These are phyloP conservation scores for Tricholaema leucomelas DNA, from an alignment of 2,113 vertebrate genomes.

Conservation along the genomic window DNA sequence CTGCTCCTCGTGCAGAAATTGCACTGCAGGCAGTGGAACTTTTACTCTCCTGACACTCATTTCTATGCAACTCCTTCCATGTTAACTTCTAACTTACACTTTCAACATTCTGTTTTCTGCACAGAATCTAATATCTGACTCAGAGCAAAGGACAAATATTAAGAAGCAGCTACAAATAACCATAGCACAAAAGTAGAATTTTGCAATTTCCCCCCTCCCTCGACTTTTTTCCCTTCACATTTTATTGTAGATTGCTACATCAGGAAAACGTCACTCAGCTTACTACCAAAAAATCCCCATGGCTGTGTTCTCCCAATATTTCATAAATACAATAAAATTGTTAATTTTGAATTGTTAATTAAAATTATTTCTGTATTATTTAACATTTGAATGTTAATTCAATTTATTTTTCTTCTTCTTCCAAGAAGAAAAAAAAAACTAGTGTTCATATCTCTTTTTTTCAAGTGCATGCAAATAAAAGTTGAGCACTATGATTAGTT, in stretches of 20 bases:
- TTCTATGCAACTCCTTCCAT: not conserved
- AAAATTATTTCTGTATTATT: not conserved
- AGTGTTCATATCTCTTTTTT: not conserved
- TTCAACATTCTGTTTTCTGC: not conserved
- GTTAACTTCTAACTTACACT: not conserved
- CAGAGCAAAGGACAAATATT: not conserved
- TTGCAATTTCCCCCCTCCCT: not conserved
- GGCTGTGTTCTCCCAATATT: not conserved
- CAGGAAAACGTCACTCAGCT: not conserved
- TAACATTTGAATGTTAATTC: not conserved
- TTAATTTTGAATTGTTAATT: not conserved
- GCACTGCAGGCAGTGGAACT: not conserved
- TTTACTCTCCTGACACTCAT: not conserved
- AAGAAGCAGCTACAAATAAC: not conserved
- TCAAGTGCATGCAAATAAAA: not conserved
- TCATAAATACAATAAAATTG: not conserved
- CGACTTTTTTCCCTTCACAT: not conserved
- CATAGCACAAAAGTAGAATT: not conserved
- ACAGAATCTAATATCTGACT: not conserved
- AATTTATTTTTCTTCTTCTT: not conserved
- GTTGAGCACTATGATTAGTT: not conserved
- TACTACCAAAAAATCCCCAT: not conserved
- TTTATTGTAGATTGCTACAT: not conserved
- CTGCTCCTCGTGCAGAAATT: not conserved
- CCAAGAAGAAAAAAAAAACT: not conserved